Evolutionary conservation across 2,888 invertebrate species (phyloP), one percentile per base, ranked within the genome.

Genomic region (Drosophila pseudotakahashii): DNA sequence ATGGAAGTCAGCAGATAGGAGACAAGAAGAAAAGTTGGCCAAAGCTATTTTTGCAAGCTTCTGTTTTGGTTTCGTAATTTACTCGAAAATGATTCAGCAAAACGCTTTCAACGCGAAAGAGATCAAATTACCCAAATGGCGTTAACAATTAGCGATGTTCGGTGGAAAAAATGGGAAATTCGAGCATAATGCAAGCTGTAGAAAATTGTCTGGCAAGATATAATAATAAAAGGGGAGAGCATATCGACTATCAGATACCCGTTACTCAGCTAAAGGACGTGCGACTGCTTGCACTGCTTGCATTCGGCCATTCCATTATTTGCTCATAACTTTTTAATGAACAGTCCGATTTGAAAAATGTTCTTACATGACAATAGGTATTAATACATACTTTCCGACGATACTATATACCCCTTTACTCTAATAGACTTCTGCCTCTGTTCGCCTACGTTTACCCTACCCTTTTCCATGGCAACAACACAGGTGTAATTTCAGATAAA

Each of bases 51-150:
- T 9, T 58, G 70, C 63, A 54, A 73, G 50, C 73, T 73, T 71
- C 63, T 63, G 73, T 34, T 58, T 41, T 51, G 60, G 13, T 73
- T 86, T 73, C 68, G 84, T 72, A 82, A 86, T 79, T 82, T 63
- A 54, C 66, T 50, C 9, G 41, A 69, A 78, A 81, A 78, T 81
- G 66, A 78, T 84, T 84, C 79, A 87, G 82, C 85, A 75, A 78
- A 80, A 75, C 73, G 76, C 52, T 71, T 71, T 26, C 52, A 14
- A 44, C 68, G 48, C 68, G 53, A 41, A 39, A 50, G 45, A 64
- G 70, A 63, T 71, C 73, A 55, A 71, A 55, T 71, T 71, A 63
- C 73, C 45, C 51, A 55, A 70, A 70, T 70, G 73, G 73, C 70
- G 70, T 70, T 70, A 72, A 73, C 47, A 64, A 66, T 73, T 73